Percentiles rank a stretch among this genome's conserved stretches.
Conservation (phyloP, 2,113 vertebrate genomes). For the Festucalex cinctus region DNA sequence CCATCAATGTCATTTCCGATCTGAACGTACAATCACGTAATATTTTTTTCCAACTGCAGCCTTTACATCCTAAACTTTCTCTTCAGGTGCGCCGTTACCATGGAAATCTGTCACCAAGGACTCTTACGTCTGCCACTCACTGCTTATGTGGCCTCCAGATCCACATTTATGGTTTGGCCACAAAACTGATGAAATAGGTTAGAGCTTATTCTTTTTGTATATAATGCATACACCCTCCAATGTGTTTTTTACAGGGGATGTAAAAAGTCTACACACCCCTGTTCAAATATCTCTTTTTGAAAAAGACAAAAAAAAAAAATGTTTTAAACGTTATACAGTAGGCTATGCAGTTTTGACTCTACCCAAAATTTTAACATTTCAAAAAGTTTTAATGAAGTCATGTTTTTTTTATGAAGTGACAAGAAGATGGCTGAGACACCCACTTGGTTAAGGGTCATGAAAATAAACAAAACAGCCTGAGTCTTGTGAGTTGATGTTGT, state of each 20-base stretch:
- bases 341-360: no score
- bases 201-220: neutral
- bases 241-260: no score
- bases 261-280: no score
- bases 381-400: neutral
- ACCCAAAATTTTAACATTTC: neutral
- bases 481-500: neutral
- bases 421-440: neutral
- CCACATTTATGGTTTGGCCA: conserved; percentile 36
- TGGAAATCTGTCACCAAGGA: conserved; percentile 43
- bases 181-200: conserved; percentile 39
- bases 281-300: no score
- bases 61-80: neutral
- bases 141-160: neutral
- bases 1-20: no score
- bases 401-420: neutral
- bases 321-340: no score
- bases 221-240: neutral
- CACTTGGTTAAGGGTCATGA: neutral
- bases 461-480: neutral
- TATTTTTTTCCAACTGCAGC: neutral
- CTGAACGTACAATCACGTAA: no score
- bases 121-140: conserved; percentile 30
- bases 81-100: conserved; percentile 18
- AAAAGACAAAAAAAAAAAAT: no score